Evolutionary conservation across 2,113 vertebrate genomes (phyloP).

Genomic region (Melanotaenia duboulayi): DNA sequence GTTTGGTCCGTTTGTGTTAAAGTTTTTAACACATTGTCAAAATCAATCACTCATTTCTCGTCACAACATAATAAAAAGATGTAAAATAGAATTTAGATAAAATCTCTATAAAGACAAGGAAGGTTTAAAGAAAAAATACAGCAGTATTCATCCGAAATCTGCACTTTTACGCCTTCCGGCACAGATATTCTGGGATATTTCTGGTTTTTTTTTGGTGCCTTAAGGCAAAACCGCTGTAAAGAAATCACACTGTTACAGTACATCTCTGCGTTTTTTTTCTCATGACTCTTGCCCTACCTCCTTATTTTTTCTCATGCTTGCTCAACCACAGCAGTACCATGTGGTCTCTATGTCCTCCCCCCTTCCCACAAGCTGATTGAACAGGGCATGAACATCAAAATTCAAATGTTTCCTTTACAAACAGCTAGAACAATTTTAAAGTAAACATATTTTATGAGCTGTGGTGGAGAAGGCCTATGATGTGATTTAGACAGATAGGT

Average conservation of each 20-base stretch:
- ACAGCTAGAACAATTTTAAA: not conserved
- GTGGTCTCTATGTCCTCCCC: not conserved
- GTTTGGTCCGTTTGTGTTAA: not conserved
- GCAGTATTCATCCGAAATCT: not conserved
- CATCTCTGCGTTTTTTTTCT: not conserved
- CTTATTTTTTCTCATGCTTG: slow-evolving; percentile 5
- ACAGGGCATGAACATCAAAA: not conserved
- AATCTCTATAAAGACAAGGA: not conserved
- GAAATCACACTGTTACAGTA: not conserved
- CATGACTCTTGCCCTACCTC: not conserved
- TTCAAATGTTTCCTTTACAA: not conserved
- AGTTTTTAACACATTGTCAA: not conserved
- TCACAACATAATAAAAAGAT: no score
- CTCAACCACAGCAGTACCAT: not conserved
- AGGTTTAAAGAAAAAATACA: not conserved
- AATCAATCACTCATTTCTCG: not conserved
- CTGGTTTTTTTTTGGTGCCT: not conserved
- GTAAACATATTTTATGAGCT: not conserved
- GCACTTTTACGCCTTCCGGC: not conserved
- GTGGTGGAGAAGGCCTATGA: not conserved
- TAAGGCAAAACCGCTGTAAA: not conserved
- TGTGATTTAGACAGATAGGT: not conserved
- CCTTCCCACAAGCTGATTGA: not conserved
- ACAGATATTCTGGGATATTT: not conserved
- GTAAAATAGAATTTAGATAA: not conserved